These are phyloP conservation scores for Tortrix viridana DNA, from an alignment of 2,888 invertebrate genomes.

Conservation along the genomic window DNA sequence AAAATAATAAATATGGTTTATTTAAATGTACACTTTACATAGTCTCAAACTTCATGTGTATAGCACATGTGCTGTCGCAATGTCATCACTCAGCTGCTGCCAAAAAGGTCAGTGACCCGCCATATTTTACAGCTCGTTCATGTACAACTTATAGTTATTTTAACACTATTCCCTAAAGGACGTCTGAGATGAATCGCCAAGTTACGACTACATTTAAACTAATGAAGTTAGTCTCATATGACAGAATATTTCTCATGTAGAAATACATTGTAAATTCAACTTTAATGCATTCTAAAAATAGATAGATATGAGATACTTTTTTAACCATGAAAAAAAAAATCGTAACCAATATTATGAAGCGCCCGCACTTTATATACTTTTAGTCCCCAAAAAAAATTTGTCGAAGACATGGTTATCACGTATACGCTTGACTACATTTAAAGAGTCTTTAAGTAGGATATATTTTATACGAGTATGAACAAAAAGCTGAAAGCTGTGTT, in stretches of 20 bases:
- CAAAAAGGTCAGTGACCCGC: constrained; percentile 8
- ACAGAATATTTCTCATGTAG: constrained; percentile 1
- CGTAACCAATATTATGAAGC: too few relatives aligned
- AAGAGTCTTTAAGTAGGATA: too few relatives aligned
- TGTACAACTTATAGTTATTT: constrained; percentile 12
- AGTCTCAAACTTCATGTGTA: too few relatives aligned
- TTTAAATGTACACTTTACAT: too few relatives aligned
- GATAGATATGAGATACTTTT: too few relatives aligned
- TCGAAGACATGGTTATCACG: too few relatives aligned
- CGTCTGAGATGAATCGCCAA: constrained; percentile 17
- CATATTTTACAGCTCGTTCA: constrained; percentile 5
- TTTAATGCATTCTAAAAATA: too few relatives aligned
- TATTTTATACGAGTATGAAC: neutral
- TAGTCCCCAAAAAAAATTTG: too few relatives aligned
- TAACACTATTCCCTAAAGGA: constrained; percentile 9
- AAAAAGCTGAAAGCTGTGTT: neutral
- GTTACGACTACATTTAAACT: constrained; percentile 27
- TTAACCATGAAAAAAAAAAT: too few relatives aligned
- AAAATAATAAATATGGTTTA: too few relatives aligned
- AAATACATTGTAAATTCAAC: neutral
- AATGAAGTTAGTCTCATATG: constrained; percentile 28
- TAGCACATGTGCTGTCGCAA: neutral
- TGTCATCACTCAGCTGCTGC: constrained; percentile 2
- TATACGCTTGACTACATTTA: too few relatives aligned
- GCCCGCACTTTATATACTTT: too few relatives aligned